Percentiles rank a stretch among this genome's conserved stretches.
Conservation (phyloP, 2,888 invertebrate species). For the Pseudoips prasinana region DNA sequence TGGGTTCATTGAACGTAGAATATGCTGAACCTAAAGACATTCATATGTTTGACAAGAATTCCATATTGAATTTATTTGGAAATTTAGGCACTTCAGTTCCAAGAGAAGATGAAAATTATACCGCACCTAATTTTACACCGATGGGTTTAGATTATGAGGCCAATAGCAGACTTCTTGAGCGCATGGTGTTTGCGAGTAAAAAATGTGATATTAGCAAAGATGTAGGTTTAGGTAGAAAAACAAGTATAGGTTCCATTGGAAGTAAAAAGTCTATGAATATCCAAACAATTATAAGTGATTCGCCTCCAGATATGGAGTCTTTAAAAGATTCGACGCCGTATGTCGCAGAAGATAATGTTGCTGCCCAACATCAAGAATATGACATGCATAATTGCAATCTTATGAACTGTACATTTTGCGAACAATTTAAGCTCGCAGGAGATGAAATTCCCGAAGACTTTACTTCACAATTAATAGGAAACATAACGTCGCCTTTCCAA, state of each 20-base stretch:
- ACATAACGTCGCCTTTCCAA: slow-evolving; percentile 66
- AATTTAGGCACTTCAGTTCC: slow-evolving; percentile 19
- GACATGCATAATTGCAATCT: not conserved
- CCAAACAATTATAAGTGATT: not conserved
- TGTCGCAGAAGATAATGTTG: not conserved
- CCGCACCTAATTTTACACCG: too few species aligned
- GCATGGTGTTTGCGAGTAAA: not conserved
- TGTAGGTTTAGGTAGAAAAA: not conserved
- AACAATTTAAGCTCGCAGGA: too few species aligned
- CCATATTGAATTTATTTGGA: slow-evolving; percentile 39
- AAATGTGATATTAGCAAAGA: not conserved
- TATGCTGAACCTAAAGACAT: slow-evolving; percentile 4
- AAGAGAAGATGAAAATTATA: slow-evolving; percentile 9
- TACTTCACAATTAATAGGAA: slow-evolving; percentile 65
- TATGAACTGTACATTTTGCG: too few species aligned
- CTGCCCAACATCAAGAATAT: not conserved
- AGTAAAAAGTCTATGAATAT: not conserved
- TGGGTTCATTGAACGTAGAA: slow-evolving; percentile 3
- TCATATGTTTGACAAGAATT: slow-evolving; percentile 22
- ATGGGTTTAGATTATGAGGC: too few species aligned
- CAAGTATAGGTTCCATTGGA: not conserved
- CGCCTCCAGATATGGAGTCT: not conserved
- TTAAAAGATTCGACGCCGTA: not conserved
- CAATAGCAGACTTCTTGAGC: not conserved
- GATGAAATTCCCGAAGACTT: slow-evolving; percentile 54